A percentile compares a stretch with the other conserved stretches of the same genome.
phyloP scores from a whole-genome alignment of 37 sponge, comb jelly and placozoan genomes.

The Corticium candelabrum region DNA sequence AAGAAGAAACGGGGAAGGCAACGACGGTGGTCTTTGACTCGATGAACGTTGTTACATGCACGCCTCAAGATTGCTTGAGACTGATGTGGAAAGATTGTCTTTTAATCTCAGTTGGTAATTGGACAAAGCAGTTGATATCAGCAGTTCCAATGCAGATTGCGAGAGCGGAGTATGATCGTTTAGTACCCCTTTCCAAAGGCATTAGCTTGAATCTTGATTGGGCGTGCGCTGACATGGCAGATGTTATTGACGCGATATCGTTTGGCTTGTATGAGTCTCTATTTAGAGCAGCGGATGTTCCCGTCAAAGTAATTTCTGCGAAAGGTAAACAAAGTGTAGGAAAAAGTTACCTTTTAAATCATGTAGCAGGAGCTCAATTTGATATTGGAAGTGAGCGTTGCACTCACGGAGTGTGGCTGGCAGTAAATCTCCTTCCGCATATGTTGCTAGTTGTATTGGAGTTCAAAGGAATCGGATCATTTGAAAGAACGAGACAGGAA shows the following conservation, averaged over 20 bases:
- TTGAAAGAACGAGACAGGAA: background rate
- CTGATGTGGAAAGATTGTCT: background rate
- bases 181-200: background rate
- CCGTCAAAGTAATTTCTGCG: background rate
- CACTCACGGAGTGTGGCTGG: slow-evolving; percentile 2
- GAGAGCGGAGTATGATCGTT: background rate
- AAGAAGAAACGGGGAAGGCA: background rate
- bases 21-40: background rate
- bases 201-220: background rate
- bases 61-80: background rate
- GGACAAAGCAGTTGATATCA: background rate
- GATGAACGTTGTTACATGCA: background rate
- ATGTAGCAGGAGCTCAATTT: slow-evolving; percentile 1
- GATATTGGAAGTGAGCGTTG: background rate
- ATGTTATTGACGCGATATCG: background rate
- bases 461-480: background rate
- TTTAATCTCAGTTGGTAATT: background rate
- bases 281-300: background rate
- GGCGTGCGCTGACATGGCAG: background rate
- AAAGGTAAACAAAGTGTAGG: slow-evolving; percentile 3
- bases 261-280: slow-evolving; percentile 3
- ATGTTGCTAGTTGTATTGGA: background rate
- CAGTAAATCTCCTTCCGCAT: background rate
- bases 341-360: background rate
- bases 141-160: slow-evolving; percentile 5